Evolutionary conservation across 2,888 invertebrate genomes (phyloP).

Genomic region (Luperina testacea): DNA sequence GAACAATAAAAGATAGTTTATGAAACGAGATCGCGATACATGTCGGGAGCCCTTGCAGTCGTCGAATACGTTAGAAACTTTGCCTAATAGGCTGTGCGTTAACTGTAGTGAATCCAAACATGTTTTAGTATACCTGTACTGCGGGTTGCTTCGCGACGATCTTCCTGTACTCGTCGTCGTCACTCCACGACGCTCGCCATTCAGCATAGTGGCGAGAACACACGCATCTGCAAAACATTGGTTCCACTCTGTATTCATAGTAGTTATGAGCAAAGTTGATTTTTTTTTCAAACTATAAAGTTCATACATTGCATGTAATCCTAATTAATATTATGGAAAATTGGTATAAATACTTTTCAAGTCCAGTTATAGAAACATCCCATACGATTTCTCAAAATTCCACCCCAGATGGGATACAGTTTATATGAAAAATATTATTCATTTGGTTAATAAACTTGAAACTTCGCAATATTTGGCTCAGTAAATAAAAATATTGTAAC

Average conservation of each 20-base stretch:
- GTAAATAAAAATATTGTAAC: no score
- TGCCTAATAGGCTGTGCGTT: not conserved
- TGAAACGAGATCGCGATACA: no score
- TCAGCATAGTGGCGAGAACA: slow-evolving; percentile 98
- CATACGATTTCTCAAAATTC: no score
- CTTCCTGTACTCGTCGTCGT: slow-evolving; percentile 84
- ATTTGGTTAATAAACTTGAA: no score
- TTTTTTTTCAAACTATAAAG: not conserved
- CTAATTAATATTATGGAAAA: not conserved
- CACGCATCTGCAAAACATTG: slow-evolving; percentile 91
- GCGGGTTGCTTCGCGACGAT: slow-evolving; percentile 87
- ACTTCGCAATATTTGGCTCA: no score
- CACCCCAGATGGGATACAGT: no score
- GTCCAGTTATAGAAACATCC: no score
- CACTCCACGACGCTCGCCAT: slow-evolving; percentile 97
- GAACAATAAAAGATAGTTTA: not conserved
- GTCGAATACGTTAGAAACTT: not conserved
- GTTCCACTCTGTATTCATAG: not conserved
- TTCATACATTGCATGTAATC: not conserved
- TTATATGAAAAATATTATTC: no score
- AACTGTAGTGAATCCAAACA: not conserved
- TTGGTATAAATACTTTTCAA: no score
- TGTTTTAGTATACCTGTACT: slow-evolving; percentile 76
- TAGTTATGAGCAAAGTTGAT: not conserved
- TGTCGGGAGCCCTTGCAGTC: not conserved